Percentiles rank a stretch among this genome's conserved stretches.
Evolutionary conservation across 1,140 invertebrate species (phyloP).

Genomic region (Lordiphosa collinella): DNA sequence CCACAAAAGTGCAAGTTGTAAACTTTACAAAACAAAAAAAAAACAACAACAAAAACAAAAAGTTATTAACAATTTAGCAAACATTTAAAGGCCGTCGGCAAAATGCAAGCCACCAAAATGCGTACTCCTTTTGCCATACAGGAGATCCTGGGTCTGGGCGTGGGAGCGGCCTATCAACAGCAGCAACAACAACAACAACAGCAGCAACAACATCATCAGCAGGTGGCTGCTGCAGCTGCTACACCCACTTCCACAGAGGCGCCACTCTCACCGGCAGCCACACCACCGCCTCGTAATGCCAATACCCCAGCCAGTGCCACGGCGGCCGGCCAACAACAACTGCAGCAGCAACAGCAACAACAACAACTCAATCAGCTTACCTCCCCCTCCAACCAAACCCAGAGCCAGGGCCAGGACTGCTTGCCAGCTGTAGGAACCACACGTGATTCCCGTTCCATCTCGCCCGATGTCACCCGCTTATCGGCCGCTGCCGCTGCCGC

Average conservation of each 20-base stretch:
- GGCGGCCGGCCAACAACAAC: constrained; percentile 29
- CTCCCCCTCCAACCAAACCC: constrained; percentile 9
- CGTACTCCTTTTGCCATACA: constrained; percentile 94
- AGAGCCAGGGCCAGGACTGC: not conserved
- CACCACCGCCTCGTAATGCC: constrained; percentile 59
- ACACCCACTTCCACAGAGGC: constrained; percentile 56
- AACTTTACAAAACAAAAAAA: not conserved
- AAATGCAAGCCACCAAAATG: constrained; percentile 79
- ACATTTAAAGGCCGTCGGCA: constrained; percentile 48
- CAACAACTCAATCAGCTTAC: constrained; percentile 28
- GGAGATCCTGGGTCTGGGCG: constrained; percentile 90
- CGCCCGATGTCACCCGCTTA: constrained; percentile 66
- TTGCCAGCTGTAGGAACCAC: constrained; percentile 20
- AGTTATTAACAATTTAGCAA: not conserved
- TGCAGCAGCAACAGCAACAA: constrained; percentile 13
- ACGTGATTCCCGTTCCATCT: constrained; percentile 68
- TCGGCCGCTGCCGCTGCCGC: constrained; percentile 72
- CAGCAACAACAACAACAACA: constrained; percentile 45
- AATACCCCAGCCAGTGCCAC: constrained; percentile 41
- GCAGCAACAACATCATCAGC: constrained; percentile 52
- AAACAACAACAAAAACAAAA: not conserved
- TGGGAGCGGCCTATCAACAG: constrained; percentile 79
- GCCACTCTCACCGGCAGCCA: constrained; percentile 53
- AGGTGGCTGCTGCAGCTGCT: constrained; percentile 45
- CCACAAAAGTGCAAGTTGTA: not conserved